Base-by-base conservation (phyloP, 2,888 invertebrate genomes). In the Coleophora deauratella region DNA sequence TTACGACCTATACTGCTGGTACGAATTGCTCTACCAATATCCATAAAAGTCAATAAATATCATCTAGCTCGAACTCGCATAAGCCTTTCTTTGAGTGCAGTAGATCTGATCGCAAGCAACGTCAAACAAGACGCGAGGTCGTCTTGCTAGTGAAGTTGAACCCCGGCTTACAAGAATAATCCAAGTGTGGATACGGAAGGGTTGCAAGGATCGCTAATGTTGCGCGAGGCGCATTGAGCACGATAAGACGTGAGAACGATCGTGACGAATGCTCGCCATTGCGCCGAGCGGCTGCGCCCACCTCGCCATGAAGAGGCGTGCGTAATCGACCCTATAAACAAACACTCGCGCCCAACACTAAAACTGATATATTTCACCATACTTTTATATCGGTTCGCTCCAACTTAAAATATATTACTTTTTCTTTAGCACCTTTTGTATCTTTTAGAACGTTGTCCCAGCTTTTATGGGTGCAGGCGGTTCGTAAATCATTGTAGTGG, bases 341-440 rank as follows among this genome's bases (percentile, higher is more conserved):
- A 80, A 84, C 78, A 80, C 73, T 74, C 74, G 68, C 62, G 66
- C 57, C 61, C 67, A 67, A 66, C 72, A 79, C 74, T 80, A 81
- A 82, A 82, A 76, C 79, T 76, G 78, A 82, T 82, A 80, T 80
- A 82, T 81, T 82, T 80, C 74, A 79, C 78, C 72, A 73, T 79
- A 80, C 72, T 79, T 81, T 85, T 82, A 82, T 82, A 80, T 74
- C 72, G 73, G 73, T 80, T 76, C 73, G 65, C 69, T 75, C 70
- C 64, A 73, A 79, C 79, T 81, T 79, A 66, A 76, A 84, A 82
- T 81, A 82, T 84, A 81, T 82, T 75, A 78, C 80, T 73, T 80
- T 73, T 84, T 84, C 81, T 82, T 81, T 81, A 85, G 81, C 81
- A 82, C 82, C 84, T 84, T 85, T 85, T 84, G 84, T 84, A 75